Base-by-base conservation (phyloP, 30 jellyfish, hydroid and myxozoan genomes). In the Nemopilema nomurai region DNA sequence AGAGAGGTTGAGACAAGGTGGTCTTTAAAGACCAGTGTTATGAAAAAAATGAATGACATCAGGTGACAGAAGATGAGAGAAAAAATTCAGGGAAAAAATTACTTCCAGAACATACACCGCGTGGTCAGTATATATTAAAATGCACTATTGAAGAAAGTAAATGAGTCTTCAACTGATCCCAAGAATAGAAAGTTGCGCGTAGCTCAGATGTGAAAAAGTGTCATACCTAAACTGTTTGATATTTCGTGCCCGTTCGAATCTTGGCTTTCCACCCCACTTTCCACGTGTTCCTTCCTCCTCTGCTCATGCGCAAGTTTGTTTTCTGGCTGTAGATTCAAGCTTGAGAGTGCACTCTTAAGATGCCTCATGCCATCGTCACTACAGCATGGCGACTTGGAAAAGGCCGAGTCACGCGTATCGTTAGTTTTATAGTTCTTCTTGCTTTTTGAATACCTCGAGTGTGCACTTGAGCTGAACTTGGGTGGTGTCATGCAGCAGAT, bases 401-500 rank as follows among this genome's bases (percentile, higher is more conserved):
- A 84, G 27, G 86, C 81, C 18, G 76, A 73, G 71, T 67, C 76
- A 29, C 88, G 66, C 65, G 66, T 62, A 28, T 77, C 80, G 74
- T 66, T 71, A 28, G 84, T 41, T 62, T 84, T 74, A 32, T 77
- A 49, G 53, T 50, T 67, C 57, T 73, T 72, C 53, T 62, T 77
- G 21, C 66, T 23, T 28, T 74, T n/a, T 20, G 89, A 69, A 63
- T 71, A 77, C 28, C 90, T 84, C 28, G 88, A 80, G 32, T 92
- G 82, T 51, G 89, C 31, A 62, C 50, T 72, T 49, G 98, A 74
- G n/a, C 96, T 84, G 87, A 93, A 93, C 81, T 93, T 93, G n/a
- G 98, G 98, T 6, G 98, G 98, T 24, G 98, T 97, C 78, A 93
- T 97, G 77, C 97, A 93, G 53, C 98, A 89, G 24, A 93, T 87